Evolutionary conservation across 2,113 vertebrate genomes (phyloP).

Genomic region (Dipodomys ordii): DNA sequence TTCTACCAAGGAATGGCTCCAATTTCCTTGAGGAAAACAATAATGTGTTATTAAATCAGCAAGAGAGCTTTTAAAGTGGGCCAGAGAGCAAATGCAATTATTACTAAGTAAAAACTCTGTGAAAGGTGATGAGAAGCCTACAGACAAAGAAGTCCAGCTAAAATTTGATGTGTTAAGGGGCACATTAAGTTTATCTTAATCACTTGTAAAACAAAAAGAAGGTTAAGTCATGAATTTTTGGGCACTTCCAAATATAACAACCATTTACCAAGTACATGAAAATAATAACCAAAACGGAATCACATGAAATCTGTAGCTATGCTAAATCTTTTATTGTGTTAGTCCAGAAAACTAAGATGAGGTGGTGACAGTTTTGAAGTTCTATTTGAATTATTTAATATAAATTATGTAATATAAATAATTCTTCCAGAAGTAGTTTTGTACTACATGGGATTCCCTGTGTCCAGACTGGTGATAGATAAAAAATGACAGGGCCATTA

Average conservation of each 20-base stretch:
- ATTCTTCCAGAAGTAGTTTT: neutral
- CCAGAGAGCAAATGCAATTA: neutral
- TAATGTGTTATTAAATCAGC: neutral
- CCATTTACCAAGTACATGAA: neutral
- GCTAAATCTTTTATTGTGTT: neutral
- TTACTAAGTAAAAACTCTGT: no score
- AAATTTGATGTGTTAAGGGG: neutral
- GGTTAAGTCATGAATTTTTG: neutral
- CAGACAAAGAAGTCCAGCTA: neutral
- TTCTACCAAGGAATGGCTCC: neutral
- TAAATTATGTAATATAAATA: neutral
- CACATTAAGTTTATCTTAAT: neutral
- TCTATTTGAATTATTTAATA: neutral
- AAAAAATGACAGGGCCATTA: neutral
- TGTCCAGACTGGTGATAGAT: neutral
- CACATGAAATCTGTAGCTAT: neutral
- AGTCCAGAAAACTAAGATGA: neutral
- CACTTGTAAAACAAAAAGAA: neutral
- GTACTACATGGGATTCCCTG: neutral
- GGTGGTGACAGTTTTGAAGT: neutral
- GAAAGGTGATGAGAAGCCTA: neutral
- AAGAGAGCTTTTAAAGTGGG: neutral
- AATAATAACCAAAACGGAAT: neutral
- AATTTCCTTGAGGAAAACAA: neutral
- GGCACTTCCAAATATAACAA: neutral